phyloP scores from a whole-genome alignment of 2,888 invertebrate species.

The Eupeodes luniger region DNA sequence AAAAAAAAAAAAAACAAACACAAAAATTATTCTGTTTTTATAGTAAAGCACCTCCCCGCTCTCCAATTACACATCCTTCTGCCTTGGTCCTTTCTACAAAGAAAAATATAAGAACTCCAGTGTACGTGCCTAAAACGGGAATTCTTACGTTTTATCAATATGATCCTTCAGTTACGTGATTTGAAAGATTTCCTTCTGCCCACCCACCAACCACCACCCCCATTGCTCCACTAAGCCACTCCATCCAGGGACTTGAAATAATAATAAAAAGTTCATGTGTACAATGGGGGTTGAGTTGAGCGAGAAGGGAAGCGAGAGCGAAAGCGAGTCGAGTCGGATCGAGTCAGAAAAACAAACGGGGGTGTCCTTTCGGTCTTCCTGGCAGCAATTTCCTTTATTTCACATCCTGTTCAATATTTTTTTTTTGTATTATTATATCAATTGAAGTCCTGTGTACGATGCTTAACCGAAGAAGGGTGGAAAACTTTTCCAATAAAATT shows the following conservation, averaged over 20 bases:
- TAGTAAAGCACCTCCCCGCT: neutral
- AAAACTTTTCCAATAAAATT: slow-evolving; percentile 72
- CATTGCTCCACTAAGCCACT: neutral
- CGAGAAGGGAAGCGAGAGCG: neutral
- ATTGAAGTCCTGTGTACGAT: slow-evolving; percentile 48
- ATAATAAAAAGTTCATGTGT: slow-evolving; percentile 57
- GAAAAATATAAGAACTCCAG: slow-evolving; percentile 41
- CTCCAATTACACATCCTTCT: slow-evolving; percentile 10
- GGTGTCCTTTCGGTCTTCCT: slow-evolving; percentile 47
- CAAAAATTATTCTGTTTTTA: slow-evolving; percentile 37
- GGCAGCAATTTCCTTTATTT: slow-evolving; percentile 73
- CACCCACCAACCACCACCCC: too few species aligned
- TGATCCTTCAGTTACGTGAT: slow-evolving; percentile 72
- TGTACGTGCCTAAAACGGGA: slow-evolving; percentile 74
- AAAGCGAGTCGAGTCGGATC: neutral
- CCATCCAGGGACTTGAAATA: slow-evolving; percentile 24
- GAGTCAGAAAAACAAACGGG: slow-evolving; percentile 3
- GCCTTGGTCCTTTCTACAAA: slow-evolving; percentile 17
- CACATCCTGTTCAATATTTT: slow-evolving; percentile 66
- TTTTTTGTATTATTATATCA: slow-evolving; percentile 33
- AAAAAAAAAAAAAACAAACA: slow-evolving; percentile 5
- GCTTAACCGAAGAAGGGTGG: slow-evolving; percentile 37
- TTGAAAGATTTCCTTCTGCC: slow-evolving; percentile 58
- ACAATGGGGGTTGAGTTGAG: slow-evolving; percentile 2
- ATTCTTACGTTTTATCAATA: slow-evolving; percentile 72